Conservation (phyloP, 2,797 vertebrate species). For the Hirundo rustica region DNA sequence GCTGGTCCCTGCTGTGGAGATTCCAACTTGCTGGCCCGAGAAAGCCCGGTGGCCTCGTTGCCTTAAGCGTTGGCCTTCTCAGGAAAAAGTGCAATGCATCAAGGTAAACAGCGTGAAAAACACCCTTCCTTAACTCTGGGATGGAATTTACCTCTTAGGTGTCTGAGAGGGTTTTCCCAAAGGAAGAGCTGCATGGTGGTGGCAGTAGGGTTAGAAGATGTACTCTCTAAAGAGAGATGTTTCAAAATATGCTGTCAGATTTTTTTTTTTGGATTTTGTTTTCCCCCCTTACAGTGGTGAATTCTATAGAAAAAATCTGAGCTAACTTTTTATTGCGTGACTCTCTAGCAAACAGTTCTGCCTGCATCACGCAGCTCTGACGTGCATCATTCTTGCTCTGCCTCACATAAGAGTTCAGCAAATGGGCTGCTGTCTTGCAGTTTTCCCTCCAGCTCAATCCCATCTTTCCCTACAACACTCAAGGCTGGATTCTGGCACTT, state of each 20-base stretch:
- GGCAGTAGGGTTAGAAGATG: not conserved
- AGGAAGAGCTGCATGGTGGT: not conserved
- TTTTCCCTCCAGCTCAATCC: not conserved
- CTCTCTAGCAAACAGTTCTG: not conserved
- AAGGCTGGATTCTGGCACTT: not conserved
- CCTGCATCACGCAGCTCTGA: not conserved
- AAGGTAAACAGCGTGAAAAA: conserved; percentile 70
- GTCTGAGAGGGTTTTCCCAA: not conserved
- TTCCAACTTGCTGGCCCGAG: conserved; percentile 80
- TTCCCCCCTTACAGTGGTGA: accelerated
- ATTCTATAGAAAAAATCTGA: not conserved
- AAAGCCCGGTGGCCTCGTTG: conserved; percentile 81
- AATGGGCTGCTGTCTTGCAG: not conserved
- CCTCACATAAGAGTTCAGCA: not conserved
- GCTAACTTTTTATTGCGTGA: not conserved
- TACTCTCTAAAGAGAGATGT: not conserved
- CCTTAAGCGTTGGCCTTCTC: conserved; percentile 78
- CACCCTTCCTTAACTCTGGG: not conserved
- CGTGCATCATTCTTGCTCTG: not conserved
- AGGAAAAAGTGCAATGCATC: conserved; percentile 75
- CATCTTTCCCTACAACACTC: not conserved
- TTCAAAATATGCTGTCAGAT: not conserved
- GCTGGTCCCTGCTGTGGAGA: conserved; percentile 80
- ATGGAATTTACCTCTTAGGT: not conserved
- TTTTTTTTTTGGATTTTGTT: not conserved